Conservation (phyloP, 2,113 vertebrate genomes). For the Ondatra zibethicus region DNA sequence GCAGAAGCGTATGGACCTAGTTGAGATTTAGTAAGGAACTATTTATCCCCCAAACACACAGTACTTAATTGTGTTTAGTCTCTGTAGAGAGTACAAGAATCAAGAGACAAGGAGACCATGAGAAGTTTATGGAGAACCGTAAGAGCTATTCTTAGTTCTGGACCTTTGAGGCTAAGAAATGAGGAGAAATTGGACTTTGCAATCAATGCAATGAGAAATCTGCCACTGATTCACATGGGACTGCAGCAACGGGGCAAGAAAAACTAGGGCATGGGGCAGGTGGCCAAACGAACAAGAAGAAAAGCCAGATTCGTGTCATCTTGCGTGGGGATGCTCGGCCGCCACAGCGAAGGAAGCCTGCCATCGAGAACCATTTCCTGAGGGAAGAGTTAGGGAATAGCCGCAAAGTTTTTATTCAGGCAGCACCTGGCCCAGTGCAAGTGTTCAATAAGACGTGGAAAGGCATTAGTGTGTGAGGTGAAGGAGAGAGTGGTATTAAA, state of each 20-base stretch:
- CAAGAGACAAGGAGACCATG: no score
- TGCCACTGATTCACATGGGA: not conserved
- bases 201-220: not conserved
- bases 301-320: not conserved
- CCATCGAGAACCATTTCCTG: not conserved
- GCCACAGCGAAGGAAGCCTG: not conserved
- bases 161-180: no score
- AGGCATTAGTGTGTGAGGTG: not conserved
- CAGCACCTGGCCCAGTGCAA: not conserved
- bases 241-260: rapidly evolving
- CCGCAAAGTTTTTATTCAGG: not conserved
- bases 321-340: not conserved
- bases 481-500: not conserved
- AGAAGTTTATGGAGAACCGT: no score
- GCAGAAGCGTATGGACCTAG: no score
- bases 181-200: no score
- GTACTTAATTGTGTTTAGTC: no score
- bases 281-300: not conserved
- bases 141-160: no score
- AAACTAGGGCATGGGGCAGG: rapidly evolving
- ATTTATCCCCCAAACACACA: no score
- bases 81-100: no score
- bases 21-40: no score
- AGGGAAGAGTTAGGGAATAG: not conserved
- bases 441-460: not conserved